A percentile compares a stretch with the other conserved stretches of the same genome.
phyloP scores from a whole-genome alignment of 2,113 vertebrate species.

The Eulacestoma nigropectus region DNA sequence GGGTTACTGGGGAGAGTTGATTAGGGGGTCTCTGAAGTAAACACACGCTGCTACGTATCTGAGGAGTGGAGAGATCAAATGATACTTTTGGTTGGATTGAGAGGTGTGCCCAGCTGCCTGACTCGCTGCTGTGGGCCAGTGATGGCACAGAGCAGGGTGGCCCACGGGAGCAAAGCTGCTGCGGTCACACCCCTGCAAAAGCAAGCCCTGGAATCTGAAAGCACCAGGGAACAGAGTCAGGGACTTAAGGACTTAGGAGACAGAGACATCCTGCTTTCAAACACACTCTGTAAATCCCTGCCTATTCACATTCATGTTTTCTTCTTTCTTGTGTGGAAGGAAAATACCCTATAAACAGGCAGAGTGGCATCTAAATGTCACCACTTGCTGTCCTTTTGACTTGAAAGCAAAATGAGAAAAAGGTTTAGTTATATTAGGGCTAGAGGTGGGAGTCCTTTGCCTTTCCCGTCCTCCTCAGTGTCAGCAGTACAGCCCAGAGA shows the following conservation, averaged over 20 bases:
- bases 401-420: neutral
- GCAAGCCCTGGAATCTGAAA: neutral
- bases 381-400: neutral
- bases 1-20: neutral
- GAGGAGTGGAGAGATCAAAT: neutral
- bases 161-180: neutral
- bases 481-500: neutral
- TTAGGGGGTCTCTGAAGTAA: slow-evolving; percentile 10
- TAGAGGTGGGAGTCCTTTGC: neutral
- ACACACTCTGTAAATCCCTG: neutral
- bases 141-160: neutral
- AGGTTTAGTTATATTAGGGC: neutral
- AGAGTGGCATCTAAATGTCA: neutral
- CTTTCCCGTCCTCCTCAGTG: neutral
- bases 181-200: neutral
- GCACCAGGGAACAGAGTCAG: neutral
- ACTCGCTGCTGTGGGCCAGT: neutral
- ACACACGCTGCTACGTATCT: neutral
- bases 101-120: neutral
- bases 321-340: neutral
- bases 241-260: neutral
- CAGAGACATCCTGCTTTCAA: neutral
- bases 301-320: neutral
- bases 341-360: neutral
- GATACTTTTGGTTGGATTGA: neutral